A percentile compares a stretch with the other conserved stretches of the same genome.
These are phyloP conservation scores for Loripinus fragilis DNA, from an alignment of 2,888 invertebrate species.

Conservation along the genomic window DNA sequence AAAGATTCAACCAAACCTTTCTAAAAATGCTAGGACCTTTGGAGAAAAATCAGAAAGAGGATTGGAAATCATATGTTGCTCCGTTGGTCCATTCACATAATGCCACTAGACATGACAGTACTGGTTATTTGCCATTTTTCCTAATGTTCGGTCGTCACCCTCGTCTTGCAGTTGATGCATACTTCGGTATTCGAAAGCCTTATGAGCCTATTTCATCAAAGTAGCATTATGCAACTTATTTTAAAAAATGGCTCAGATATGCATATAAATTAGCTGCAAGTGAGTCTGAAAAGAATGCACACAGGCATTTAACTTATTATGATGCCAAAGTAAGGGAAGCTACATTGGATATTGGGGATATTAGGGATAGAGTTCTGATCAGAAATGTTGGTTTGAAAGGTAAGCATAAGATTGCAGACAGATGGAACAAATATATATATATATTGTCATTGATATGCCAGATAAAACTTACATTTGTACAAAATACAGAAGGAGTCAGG, in stretches of 20 bases:
- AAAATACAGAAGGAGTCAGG: neutral
- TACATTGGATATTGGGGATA: neutral
- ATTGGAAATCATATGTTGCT: no score
- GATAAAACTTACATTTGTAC: neutral
- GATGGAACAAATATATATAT: neutral
- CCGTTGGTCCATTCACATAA: conserved; percentile 17
- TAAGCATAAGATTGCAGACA: conserved; percentile 1
- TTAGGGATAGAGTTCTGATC: neutral
- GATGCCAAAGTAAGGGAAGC: no score
- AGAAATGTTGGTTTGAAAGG: neutral
- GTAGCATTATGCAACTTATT: neutral
- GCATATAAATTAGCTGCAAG: neutral
- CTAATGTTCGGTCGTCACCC: no score
- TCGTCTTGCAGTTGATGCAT: neutral
- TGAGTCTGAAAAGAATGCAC: no score
- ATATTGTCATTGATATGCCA: neutral
- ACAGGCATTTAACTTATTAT: neutral
- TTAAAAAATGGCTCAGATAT: neutral
- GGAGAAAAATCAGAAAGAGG: neutral
- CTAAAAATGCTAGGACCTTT: conserved; percentile 5
- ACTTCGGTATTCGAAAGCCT: neutral
- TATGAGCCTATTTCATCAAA: no score
- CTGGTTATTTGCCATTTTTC: neutral
- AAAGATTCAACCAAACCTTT: conserved; percentile 1
- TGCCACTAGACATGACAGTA: conserved; percentile 2